These are phyloP conservation scores for Archips xylosteana DNA, from an alignment of 2,888 invertebrate species.

Conservation along the genomic window DNA sequence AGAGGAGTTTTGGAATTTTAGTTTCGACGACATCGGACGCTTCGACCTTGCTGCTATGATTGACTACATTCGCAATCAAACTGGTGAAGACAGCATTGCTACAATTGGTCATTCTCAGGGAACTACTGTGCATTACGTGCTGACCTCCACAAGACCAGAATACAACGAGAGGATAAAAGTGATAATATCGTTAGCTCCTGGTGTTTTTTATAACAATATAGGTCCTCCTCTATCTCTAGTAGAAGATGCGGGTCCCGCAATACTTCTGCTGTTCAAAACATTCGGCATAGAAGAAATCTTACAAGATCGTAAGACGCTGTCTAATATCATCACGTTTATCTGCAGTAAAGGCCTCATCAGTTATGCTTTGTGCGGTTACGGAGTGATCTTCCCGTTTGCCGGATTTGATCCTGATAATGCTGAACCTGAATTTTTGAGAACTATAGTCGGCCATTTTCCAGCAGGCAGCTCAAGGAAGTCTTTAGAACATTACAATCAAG, in stretches of 20 bases:
- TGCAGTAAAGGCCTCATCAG: conserved; percentile 24
- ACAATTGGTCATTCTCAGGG: conserved; percentile 42
- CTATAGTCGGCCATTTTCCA: conserved; percentile 55
- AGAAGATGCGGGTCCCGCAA: conserved; percentile 7
- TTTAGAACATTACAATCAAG: conserved; percentile 57
- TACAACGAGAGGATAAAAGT: conserved; percentile 40
- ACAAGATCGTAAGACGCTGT: conserved; percentile 32
- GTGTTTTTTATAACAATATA: conserved; percentile 47
- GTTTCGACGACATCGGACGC: conserved; percentile 40
- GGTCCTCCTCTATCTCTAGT: conserved; percentile 28
- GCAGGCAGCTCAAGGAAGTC: conserved; percentile 59
- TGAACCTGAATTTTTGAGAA: conserved; percentile 50
- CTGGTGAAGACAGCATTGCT: conserved; percentile 16
- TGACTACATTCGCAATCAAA: conserved; percentile 24
- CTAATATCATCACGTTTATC: conserved; percentile 33
- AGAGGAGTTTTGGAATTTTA: conserved; percentile 40
- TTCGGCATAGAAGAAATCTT: conserved; percentile 42
- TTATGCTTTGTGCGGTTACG: conserved; percentile 17
- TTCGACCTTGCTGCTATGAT: conserved; percentile 41
- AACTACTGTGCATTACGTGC: conserved; percentile 31
- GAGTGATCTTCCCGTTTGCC: conserved; percentile 8
- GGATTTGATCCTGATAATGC: conserved; percentile 48
- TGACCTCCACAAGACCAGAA: conserved; percentile 32
- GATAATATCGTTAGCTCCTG: conserved; percentile 27
- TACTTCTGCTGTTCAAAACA: conserved; percentile 22